A percentile compares a stretch with the other conserved stretches of the same genome.
These are phyloP conservation scores for Argynnis bischoffii DNA, from an alignment of 2,888 invertebrate genomes.

Conservation along the genomic window DNA sequence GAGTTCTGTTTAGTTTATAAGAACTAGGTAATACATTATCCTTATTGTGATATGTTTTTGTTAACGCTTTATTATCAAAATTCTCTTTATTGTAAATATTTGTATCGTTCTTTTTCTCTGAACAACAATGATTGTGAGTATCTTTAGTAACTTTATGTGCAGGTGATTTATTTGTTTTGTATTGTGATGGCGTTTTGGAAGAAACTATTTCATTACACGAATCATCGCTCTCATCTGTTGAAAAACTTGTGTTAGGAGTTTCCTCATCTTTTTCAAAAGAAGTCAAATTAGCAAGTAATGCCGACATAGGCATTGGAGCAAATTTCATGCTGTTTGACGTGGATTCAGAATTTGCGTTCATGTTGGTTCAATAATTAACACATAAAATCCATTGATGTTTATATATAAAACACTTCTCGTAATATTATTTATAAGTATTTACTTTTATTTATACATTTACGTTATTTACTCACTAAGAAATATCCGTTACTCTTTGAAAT, in stretches of 20 bases:
- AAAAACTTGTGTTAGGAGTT: constrained; percentile 61
- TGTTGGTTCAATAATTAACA: constrained; percentile 41
- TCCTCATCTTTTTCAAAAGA: constrained; percentile 57
- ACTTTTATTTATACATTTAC: background rate
- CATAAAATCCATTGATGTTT: constrained; percentile 20
- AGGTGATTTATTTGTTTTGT: constrained; percentile 49
- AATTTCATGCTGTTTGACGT: constrained; percentile 72
- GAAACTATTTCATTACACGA: constrained; percentile 58
- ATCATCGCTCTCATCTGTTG: constrained; percentile 66
- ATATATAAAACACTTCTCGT: background rate
- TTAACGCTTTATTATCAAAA: constrained; percentile 19
- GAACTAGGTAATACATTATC: constrained; percentile 32
- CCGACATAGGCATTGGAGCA: constrained; percentile 75
- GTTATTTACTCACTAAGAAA: background rate
- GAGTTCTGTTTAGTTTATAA: constrained; percentile 43
- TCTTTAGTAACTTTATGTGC: constrained; percentile 54
- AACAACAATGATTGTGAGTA: constrained; percentile 51
- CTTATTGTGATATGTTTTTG: background rate
- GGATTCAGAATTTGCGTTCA: constrained; percentile 67
- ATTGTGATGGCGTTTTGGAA: constrained; percentile 47
- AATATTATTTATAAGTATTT: too few relatives aligned
- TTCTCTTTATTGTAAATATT: constrained; percentile 65
- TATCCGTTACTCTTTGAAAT: constrained; percentile 10
- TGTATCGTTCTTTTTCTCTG: constrained; percentile 56
- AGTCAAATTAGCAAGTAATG: constrained; percentile 68